A percentile compares a stretch with the other conserved stretches of the same genome.
phyloP scores from a whole-genome alignment of 2,888 invertebrate genomes.

The Rhagonycha lutea region DNA sequence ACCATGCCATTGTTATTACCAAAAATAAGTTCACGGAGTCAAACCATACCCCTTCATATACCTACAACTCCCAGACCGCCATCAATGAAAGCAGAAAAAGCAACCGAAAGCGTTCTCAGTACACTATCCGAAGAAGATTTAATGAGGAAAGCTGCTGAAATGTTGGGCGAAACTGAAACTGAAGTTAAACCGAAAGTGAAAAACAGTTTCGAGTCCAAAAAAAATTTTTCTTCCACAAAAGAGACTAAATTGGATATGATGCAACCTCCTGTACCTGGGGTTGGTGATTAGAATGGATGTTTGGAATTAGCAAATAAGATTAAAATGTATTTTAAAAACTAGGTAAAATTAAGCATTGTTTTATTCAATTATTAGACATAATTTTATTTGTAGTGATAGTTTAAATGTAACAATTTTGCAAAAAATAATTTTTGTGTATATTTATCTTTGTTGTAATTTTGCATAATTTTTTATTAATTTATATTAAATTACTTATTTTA shows the following conservation, averaged over 20 bases:
- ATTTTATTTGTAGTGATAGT: neutral
- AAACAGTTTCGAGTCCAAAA: neutral
- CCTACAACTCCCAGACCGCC: conserved; percentile 42
- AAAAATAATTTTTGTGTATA: neutral
- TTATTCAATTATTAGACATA: neutral
- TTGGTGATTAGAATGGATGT: conserved; percentile 44
- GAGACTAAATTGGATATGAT: conserved; percentile 43
- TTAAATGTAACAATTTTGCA: neutral
- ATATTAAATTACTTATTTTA: neutral
- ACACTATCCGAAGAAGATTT: conserved; percentile 61
- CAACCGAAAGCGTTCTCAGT: conserved; percentile 54
- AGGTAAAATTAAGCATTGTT: neutral
- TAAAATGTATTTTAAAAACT: neutral
- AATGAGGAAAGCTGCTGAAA: conserved; percentile 62
- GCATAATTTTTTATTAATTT: neutral
- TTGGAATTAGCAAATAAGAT: neutral
- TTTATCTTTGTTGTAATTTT: neutral
- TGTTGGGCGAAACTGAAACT: conserved; percentile 56
- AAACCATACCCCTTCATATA: conserved; percentile 51
- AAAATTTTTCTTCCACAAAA: conserved; percentile 32
- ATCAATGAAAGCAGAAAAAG: conserved; percentile 9
- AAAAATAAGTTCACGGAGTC: conserved; percentile 43
- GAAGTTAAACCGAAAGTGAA: conserved; percentile 10
- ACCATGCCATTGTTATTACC: conserved; percentile 55
- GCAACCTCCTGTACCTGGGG: conserved; percentile 52